Base-by-base conservation (phyloP, 2,113 vertebrate species). In the Petroica traversi region DNA sequence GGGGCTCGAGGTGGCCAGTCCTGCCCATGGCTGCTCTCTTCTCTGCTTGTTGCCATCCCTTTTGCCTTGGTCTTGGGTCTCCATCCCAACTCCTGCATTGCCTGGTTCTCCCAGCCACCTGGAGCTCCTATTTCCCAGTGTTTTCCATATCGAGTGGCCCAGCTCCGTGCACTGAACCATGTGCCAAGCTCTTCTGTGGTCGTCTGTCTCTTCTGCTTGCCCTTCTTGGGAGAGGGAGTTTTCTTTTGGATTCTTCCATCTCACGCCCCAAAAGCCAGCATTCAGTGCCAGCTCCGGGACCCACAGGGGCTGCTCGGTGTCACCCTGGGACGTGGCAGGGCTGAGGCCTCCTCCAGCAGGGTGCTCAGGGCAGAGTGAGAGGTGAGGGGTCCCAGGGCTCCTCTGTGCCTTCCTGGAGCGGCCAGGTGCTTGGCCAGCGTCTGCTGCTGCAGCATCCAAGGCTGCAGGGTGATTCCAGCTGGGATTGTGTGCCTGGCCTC, bases 401-500 rank as follows among this genome's bases (percentile, higher is more conserved):
- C 43, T 68, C 2, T 0, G 15, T 86, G 76, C 41, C 14, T 13
- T 49, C 68, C 34, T 12, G 20, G 20, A 0, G 12, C 36, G 38
- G 38, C 19, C 0, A 1, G 36, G 31, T 1, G 0, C 24, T 66
- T 3, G 2, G n/a, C 31, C 11, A 4, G 28, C 12, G 1, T 1
- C 45, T 2, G 5, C 29, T 36, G 28, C 36, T 72, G 63, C 71
- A 49, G 34, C 71, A 19, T 7, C 46, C 0, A 23, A 5, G 67
- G 62, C 66, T 67, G 52, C 15, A 20, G 78, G 5, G 1, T 6
- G 1, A 41, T 67, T 46, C 41, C 41, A 41, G 28, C 54, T 31
- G 38, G 26, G 45, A 12, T 9, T 2, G 33, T 62, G 36, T 6
- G 11, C 33, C 29, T 16, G 1, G 31, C 38, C 31, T 11, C 12